phyloP scores from a whole-genome alignment of 1,140 invertebrate species.

The Diorhabda sublineata region DNA sequence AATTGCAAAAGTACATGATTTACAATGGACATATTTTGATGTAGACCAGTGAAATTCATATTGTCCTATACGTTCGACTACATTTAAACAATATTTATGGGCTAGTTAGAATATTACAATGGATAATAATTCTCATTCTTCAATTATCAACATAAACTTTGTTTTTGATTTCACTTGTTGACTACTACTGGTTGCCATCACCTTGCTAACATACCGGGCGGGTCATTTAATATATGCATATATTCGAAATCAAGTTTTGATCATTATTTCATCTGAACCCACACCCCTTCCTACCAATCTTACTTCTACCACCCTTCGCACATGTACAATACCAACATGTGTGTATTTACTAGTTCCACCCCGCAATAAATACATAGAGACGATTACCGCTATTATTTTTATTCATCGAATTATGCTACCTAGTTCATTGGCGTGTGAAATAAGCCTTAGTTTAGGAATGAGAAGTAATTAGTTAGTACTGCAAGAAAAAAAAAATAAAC shows the following conservation, averaged over 20 bases:
- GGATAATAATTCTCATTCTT: no score
- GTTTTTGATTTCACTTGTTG: neutral
- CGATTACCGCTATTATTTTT: conserved; percentile 1
- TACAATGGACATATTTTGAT: no score
- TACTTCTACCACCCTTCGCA: neutral
- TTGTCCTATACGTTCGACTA: no score
- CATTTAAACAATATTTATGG: no score
- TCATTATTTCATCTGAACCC: conserved; percentile 1
- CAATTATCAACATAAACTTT: no score
- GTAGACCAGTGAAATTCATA: no score
- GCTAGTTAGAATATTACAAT: no score
- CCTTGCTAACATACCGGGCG: neutral
- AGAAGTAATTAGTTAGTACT: no score
- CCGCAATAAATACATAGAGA: neutral
- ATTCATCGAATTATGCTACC: neutral
- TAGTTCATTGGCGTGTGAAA: no score
- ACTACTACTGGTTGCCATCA: neutral
- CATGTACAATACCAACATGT: neutral
- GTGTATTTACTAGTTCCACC: neutral
- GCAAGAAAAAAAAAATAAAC: no score
- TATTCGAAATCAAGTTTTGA: neutral
- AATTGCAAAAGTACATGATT: no score
- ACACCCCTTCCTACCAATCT: conserved; percentile 1
- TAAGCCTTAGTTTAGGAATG: no score
- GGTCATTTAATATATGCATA: conserved; percentile 2